Evolutionary conservation across 2,888 invertebrate genomes (phyloP).

Genomic region (Conchocele bisecta): DNA sequence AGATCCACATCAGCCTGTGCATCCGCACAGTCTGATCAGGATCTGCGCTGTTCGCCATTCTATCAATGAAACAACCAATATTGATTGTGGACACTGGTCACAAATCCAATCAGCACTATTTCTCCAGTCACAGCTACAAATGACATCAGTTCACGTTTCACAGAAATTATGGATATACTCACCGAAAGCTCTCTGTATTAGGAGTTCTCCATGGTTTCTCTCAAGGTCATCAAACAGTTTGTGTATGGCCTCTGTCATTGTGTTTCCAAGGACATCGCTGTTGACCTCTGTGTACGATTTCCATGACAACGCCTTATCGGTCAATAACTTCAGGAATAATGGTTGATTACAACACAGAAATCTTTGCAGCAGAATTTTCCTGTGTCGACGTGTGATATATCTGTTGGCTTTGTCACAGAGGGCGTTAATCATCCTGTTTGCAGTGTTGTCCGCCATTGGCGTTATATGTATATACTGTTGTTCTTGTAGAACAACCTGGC

Average conservation of each 20-base stretch:
- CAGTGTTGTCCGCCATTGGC: conserved; percentile 49
- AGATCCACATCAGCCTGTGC: too few species aligned
- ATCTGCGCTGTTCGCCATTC: too few species aligned
- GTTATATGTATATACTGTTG: conserved; percentile 65
- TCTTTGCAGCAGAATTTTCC: conserved; percentile 59
- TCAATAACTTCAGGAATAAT: conserved; percentile 70
- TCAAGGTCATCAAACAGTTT: conserved; percentile 70
- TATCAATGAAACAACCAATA: neutral
- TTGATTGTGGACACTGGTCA: neutral
- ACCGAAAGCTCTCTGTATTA: conserved; percentile 72
- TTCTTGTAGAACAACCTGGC: conserved; percentile 39
- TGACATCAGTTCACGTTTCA: neutral
- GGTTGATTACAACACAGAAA: conserved; percentile 64
- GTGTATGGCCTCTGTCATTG: conserved; percentile 65
- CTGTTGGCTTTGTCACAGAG: conserved; percentile 47
- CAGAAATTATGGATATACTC: conserved; percentile 19
- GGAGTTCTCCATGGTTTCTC: conserved; percentile 65
- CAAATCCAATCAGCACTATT: neutral
- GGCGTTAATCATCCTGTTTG: conserved; percentile 56
- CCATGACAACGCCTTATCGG: conserved; percentile 70
- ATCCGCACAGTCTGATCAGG: too few species aligned
- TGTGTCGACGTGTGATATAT: conserved; percentile 66
- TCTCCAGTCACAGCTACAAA: neutral
- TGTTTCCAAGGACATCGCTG: conserved; percentile 55
- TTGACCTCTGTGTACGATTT: conserved; percentile 64